Percentiles rank a stretch among this genome's conserved stretches.
phyloP scores from a whole-genome alignment of 2,888 invertebrate species.

The Leucophenga maculata region DNA sequence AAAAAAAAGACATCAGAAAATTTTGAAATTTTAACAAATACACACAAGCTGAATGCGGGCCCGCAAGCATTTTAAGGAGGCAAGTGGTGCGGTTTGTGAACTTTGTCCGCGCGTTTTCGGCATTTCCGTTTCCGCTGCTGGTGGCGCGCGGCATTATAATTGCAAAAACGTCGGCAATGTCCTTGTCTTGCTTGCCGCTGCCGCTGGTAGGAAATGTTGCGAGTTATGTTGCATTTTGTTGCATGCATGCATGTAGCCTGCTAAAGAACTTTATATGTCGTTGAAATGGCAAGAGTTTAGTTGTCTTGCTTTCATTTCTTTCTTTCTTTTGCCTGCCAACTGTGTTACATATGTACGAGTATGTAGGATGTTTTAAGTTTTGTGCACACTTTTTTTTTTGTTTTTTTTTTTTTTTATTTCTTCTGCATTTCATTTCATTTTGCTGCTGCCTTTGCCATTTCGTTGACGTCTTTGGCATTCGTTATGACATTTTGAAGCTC shows the following conservation, averaged over 20 bases:
- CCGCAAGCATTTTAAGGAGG: not conserved
- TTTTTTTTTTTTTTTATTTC: conserved; percentile 8
- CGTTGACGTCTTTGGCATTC: conserved; percentile 47
- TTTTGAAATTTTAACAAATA: conserved; percentile 12
- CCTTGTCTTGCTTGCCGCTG: not conserved
- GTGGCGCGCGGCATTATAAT: conserved; percentile 19
- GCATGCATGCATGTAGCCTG: not conserved
- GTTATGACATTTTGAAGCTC: conserved; percentile 60
- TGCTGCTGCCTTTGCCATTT: conserved; percentile 24
- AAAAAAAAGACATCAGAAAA: not conserved
- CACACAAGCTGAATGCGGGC: not conserved
- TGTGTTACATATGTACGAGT: not conserved
- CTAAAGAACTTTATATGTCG: conserved; percentile 19
- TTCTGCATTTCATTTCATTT: conserved; percentile 37
- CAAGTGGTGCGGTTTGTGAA: conserved; percentile 10
- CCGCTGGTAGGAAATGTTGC: conserved; percentile 11
- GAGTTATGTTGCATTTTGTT: conserved; percentile 11
- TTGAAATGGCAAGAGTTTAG: conserved; percentile 37
- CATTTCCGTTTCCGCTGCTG: conserved; percentile 23
- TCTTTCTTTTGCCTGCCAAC: conserved; percentile 33
- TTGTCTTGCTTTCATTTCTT: conserved; percentile 37
- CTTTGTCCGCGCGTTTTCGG: conserved; percentile 16
- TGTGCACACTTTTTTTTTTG: not conserved
- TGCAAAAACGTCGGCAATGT: conserved; percentile 14
- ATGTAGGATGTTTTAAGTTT: not conserved